Base-by-base conservation (phyloP, 2,888 invertebrate species). In the Acrobasis consociella region DNA sequence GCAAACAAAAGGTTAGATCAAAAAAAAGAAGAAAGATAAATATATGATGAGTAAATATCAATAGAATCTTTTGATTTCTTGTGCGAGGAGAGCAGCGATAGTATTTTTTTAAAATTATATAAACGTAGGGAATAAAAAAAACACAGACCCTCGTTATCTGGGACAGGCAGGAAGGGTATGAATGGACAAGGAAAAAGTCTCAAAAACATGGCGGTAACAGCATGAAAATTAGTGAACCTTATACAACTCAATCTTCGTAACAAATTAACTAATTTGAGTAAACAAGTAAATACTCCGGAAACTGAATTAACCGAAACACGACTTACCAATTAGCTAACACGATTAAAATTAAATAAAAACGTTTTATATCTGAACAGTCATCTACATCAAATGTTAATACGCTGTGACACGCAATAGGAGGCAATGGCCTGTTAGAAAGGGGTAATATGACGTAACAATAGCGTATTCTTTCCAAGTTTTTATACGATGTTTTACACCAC, bases 331-430 rank as follows among this genome's bases (percentile, higher is more conserved):
- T 56, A 56, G 56, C 42, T 56, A 56, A 56, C 42, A 42, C 42
- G 56, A 56, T 56, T 52, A 52, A 17, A 51, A 51, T 51, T 13
- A 46, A 46, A 46, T 46, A 46, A 31, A 52, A 52, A 31, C 17
- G 56, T 42, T 56, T n/a, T 13, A 22, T 42, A 42, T 56, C 56
- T 42, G 22, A 17, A 56, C 22, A 52, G 52, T n/a, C 39, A 56
- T 56, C 17, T 56, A 56, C 56, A 56, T 42, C 17, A 13, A 55
- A 55, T 10, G 55, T 39, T 55, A 55, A 37, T 16, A 55, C 55
- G 10, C 16, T 55, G 55, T 16, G 16, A 55, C 55, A 55, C 55
- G 55, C 55, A 39, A 55, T 16, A 15, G 15, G 15, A 55, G 55
- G 39, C 55, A 55, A 55, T 55, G 55, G 8, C 39, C 55, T 46